Conservation (phyloP, 1,140 invertebrate species). For the Temnothorax curvispinosus region DNA sequence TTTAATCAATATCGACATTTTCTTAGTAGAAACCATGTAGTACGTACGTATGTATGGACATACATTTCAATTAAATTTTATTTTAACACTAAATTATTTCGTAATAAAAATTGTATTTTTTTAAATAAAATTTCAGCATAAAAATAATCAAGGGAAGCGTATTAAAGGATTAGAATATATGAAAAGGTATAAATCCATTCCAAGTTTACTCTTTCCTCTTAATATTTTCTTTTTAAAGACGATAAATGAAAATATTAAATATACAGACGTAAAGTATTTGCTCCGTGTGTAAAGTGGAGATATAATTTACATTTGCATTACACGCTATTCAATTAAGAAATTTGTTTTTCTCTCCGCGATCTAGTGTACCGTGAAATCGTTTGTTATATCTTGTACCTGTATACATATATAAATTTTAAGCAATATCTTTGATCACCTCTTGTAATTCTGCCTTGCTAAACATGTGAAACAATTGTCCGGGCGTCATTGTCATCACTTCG, state of each 20-base stretch:
- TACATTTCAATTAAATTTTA: too few species aligned
- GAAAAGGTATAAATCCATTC: too few species aligned
- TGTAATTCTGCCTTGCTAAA: slow-evolving; percentile 96
- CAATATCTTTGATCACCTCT: slow-evolving; percentile 93
- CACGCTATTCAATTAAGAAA: slow-evolving; percentile 52
- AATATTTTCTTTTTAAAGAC: slow-evolving; percentile 19
- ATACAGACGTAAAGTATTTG: slow-evolving; percentile 49
- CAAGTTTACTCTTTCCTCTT: too few species aligned
- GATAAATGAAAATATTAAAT: slow-evolving; percentile 62
- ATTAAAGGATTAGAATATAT: too few species aligned
- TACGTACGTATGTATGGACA: too few species aligned
- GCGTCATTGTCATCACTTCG: slow-evolving; percentile 98
- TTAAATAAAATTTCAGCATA: too few species aligned
- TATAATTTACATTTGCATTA: slow-evolving; percentile 66
- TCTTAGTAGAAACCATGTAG: too few species aligned
- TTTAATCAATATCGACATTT: too few species aligned
- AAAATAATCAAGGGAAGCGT: too few species aligned
- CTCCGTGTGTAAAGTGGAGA: slow-evolving; percentile 55
- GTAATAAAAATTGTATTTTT: too few species aligned
- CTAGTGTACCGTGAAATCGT: slow-evolving; percentile 30
- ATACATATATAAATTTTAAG: slow-evolving; percentile 82
- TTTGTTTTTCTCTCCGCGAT: slow-evolving; percentile 7
- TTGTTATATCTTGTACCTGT: not conserved
- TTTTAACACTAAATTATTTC: too few species aligned
- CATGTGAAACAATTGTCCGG: slow-evolving; percentile 95